A percentile compares a stretch with the other conserved stretches of the same genome.
Conservation (phyloP, 1,140 invertebrate genomes). For the Pseudachorutes palmiensis region DNA sequence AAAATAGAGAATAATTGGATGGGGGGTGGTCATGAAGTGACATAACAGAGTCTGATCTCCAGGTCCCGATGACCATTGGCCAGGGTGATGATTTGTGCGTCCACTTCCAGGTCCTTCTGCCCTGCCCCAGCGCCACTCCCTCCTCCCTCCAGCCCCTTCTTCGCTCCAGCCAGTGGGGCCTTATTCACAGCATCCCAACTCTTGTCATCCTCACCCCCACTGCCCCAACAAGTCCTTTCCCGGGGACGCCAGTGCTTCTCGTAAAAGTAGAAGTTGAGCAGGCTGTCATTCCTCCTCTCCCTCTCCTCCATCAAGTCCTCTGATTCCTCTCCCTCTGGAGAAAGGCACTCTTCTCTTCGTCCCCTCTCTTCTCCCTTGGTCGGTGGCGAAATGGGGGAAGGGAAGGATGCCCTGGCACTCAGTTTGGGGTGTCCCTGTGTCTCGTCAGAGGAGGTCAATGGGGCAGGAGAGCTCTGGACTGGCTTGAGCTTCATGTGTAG, state of each 20-base stretch:
- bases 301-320: too few relatives aligned
- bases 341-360: too few relatives aligned
- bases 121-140: too few relatives aligned
- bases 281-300: too few relatives aligned
- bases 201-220: not conserved
- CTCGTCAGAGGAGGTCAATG: slow-evolving; percentile 2
- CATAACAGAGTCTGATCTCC: slow-evolving; percentile 36
- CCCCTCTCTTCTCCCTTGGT: not conserved
- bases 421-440: not conserved
- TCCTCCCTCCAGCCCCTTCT: too few relatives aligned
- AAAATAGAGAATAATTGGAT: not conserved
- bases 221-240: not conserved
- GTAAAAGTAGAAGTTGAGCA: slow-evolving; percentile 36
- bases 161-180: not conserved
- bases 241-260: slow-evolving; percentile 34
- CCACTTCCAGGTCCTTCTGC: slow-evolving; percentile 28
- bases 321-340: too few relatives aligned
- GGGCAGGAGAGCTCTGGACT: not conserved
- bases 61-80: slow-evolving; percentile 37
- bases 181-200: not conserved
- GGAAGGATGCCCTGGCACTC: not conserved
- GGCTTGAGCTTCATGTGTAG: not conserved
- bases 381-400: slow-evolving; percentile 14
- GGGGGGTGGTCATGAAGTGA: slow-evolving; percentile 18
- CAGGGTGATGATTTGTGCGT: slow-evolving; percentile 33